phyloP scores from a whole-genome alignment of 2,888 invertebrate species.

The Netelia virgata region DNA sequence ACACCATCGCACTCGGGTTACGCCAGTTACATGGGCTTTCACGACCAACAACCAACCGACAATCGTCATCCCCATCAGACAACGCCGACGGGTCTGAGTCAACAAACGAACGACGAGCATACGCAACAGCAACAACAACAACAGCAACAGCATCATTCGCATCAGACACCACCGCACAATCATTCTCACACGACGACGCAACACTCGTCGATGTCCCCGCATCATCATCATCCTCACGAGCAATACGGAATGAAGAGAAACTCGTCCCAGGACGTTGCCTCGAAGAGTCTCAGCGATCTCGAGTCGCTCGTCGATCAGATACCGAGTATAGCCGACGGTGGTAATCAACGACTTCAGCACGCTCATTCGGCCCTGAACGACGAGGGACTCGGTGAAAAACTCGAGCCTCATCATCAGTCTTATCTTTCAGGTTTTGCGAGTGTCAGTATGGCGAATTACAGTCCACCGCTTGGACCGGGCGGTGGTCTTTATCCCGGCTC shows the following conservation, averaged over 20 bases:
- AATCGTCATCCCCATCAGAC: constrained; percentile 81
- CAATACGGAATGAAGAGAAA: constrained; percentile 82
- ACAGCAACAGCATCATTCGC: constrained; percentile 83
- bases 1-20: constrained; percentile 81
- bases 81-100: constrained; percentile 81
- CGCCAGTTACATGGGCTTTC: constrained; percentile 82
- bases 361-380: constrained; percentile 78
- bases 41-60: constrained; percentile 78
- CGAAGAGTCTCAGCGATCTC: constrained; percentile 93
- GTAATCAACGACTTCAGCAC: constrained; percentile 80
- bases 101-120: constrained; percentile 78
- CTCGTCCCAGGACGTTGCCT: constrained; percentile 90
- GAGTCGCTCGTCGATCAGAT: constrained; percentile 97
- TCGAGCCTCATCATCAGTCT: constrained; percentile 79
- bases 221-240: constrained; percentile 68
- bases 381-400: constrained; percentile 79
- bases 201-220: constrained; percentile 82
- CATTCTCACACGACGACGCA: constrained; percentile 82
- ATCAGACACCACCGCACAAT: constrained; percentile 82
- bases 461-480: constrained; percentile 79
- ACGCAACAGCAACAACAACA: constrained; percentile 81
- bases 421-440: constrained; percentile 74
- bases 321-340: constrained; percentile 93
- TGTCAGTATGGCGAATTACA: constrained; percentile 80
- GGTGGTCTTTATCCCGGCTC: constrained; percentile 78